Base-by-base conservation (phyloP, 2,113 vertebrate genomes). In the Rhinolophus ferrumequinum region DNA sequence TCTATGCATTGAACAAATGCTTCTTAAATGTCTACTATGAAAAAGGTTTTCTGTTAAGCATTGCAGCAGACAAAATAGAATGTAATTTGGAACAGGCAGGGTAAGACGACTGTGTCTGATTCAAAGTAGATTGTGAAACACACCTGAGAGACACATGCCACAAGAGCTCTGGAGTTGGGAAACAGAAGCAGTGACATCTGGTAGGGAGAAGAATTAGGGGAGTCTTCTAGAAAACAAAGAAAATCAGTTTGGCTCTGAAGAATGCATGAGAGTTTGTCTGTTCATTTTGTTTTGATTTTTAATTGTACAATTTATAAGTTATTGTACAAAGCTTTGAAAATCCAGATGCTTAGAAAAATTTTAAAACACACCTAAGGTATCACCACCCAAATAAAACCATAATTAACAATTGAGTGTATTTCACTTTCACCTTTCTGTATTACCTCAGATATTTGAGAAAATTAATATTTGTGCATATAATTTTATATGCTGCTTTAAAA, bases 241-340 rank as follows among this genome's bases (percentile, higher is more conserved):
- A 67, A 82, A 79, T 38, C 16, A 77, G 0, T 60, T 73, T n/a
- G n/a, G 41, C 33, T 1, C 81, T 56, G 35, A 90, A 62, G 28
- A 87, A 85, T 66, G 14, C 5, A 30, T 70, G 38, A 19, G 13
- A 16, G 6, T 52, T 93, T 86, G 6, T 52, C 91, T 86, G 13
- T 50, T 87, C 19, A 28, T 76, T 94, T 87, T 92, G 15, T 93
- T 97, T 94, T 84, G 4, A 92, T 47, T 82, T 92, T 62, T 88
- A 50, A 6, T 84, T 62, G 76, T 67, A 70, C 38, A 90, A 88
- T 91, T 56, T 84, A 56, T 67, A 50, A 47, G 12, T 33, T 73
- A 79, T n/a, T 64, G 10, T 35, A 75, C 47, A 75, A 85, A 52
- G 21, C 28, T 88, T 90, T 69, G 4, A 44, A 88, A 83, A 75